Evolutionary conservation across 2,797 vertebrate genomes (phyloP).

Genomic region (Vespertilio murinus): DNA sequence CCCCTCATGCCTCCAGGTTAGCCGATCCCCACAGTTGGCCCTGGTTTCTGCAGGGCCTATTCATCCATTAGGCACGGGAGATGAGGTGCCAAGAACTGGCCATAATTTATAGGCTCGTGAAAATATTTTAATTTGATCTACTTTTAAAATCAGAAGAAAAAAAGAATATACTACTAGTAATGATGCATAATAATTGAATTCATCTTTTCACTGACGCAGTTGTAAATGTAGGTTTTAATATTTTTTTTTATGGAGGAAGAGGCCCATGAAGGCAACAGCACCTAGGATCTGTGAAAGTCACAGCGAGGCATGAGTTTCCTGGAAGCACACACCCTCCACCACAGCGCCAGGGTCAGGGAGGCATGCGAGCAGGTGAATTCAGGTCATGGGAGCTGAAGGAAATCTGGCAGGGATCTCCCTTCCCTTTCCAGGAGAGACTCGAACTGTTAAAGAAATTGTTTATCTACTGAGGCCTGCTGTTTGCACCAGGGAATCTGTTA

Average conservation of each 20-base stretch:
- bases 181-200: background rate
- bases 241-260: background rate
- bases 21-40: background rate
- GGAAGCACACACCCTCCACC: background rate
- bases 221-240: background rate
- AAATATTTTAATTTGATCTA: background rate
- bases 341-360: background rate
- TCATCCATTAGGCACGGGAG: background rate
- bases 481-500: slow-evolving; percentile 49
- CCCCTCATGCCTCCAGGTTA: background rate
- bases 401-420: slow-evolving; percentile 14
- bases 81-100: background rate
- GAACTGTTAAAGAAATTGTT: slow-evolving; percentile 49
- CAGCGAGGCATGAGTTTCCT: background rate
- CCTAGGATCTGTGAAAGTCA: background rate
- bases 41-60: background rate
- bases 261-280: background rate
- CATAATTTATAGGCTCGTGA: background rate
- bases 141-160: slow-evolving; percentile 14
- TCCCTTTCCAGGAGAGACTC: slow-evolving; percentile 47
- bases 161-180: background rate
- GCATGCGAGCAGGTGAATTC: background rate
- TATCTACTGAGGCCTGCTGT: slow-evolving; percentile 15
- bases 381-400: background rate
- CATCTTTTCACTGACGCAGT: background rate